These are phyloP conservation scores for Bufo gargarizans DNA, from an alignment of 2,113 vertebrate species.

Conservation along the genomic window DNA sequence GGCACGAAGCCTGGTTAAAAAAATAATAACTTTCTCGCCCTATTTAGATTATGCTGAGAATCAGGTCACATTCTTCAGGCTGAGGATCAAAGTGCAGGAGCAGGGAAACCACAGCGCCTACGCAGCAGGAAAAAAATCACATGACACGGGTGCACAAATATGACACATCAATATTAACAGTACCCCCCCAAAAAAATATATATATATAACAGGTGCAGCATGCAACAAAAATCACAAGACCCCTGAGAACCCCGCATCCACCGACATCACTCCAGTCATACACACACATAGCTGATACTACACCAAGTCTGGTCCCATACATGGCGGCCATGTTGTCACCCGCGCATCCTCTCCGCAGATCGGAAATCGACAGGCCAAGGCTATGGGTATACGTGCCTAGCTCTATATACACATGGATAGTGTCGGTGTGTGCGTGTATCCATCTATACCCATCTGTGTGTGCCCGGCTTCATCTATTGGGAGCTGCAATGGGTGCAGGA, in stretches of 20 bases:
- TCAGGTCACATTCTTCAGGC: background rate
- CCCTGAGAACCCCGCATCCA: background rate
- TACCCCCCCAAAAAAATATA: background rate
- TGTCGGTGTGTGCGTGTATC: background rate
- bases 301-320: slow-evolving; percentile 51
- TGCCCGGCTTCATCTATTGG: background rate
- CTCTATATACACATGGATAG: background rate
- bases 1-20: slow-evolving; percentile 24
- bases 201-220: background rate
- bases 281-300: slow-evolving; percentile 30
- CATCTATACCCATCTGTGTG: background rate
- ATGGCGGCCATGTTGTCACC: slow-evolving; percentile 56
- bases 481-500: background rate
- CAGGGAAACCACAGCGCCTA: background rate
- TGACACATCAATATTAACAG: background rate
- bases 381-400: background rate
- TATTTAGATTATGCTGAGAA: background rate
- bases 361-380: slow-evolving; percentile 3
- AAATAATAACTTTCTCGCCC: slow-evolving; percentile 16
- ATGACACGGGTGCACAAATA: background rate
- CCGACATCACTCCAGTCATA: background rate
- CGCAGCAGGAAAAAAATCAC: background rate
- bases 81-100: slow-evolving; percentile 32
- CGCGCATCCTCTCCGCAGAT: slow-evolving; percentile 41
- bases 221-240: background rate